A percentile compares a stretch with the other conserved stretches of the same genome.
These are phyloP conservation scores for Gorsachius goisagi DNA, from an alignment of 2,113 vertebrate genomes.

Conservation along the genomic window DNA sequence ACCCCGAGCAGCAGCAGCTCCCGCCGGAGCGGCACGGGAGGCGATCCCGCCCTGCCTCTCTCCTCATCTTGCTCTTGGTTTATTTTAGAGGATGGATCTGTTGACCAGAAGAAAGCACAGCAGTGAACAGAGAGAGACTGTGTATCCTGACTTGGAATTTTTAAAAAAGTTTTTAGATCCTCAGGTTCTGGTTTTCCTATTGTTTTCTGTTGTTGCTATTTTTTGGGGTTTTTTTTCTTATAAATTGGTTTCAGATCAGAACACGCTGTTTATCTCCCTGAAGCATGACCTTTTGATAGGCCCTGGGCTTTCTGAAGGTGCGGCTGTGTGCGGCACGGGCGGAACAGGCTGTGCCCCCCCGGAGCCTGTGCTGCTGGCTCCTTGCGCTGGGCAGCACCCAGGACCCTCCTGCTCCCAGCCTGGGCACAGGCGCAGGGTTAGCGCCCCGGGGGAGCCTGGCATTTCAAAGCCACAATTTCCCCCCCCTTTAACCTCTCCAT, in stretches of 20 bases:
- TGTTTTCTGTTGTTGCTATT: neutral
- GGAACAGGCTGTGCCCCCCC: neutral
- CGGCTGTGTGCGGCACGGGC: neutral
- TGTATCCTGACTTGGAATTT: neutral
- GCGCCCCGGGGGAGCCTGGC: accelerated
- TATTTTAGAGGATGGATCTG: neutral
- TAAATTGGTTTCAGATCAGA: neutral
- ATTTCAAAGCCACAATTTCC: neutral
- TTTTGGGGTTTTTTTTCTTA: neutral
- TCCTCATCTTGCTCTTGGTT: neutral
- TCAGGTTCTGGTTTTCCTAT: neutral
- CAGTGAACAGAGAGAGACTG: neutral
- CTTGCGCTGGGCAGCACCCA: neutral
- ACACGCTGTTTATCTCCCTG: neutral
- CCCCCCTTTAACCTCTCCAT: neutral
- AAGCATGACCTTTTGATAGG: neutral
- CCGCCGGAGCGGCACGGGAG: neutral
- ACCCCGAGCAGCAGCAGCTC: neutral
- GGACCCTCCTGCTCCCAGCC: neutral
- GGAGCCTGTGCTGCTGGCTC: neutral
- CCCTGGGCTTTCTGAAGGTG: neutral
- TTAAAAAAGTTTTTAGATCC: neutral
- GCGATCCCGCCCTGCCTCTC: too few relatives aligned
- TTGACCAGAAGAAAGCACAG: neutral
- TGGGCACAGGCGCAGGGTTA: neutral